Evolutionary conservation across 2,113 vertebrate species (phyloP).

Genomic region (Cisticola juncidis): DNA sequence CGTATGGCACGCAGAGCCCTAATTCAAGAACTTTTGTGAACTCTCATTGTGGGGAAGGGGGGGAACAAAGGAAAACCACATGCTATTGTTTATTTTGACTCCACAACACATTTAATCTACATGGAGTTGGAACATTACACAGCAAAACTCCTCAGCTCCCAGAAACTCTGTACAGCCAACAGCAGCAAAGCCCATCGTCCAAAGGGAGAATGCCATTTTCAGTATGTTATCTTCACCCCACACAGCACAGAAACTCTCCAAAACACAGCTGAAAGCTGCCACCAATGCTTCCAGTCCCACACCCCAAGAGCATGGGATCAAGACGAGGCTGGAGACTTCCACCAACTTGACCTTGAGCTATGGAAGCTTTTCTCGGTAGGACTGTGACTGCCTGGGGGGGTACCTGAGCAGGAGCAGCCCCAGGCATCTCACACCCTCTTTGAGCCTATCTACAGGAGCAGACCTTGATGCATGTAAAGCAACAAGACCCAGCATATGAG

Average conservation of each 20-base stretch:
- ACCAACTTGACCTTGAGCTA: background rate
- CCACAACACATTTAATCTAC: background rate
- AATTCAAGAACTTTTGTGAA: background rate
- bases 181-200: background rate
- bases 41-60: background rate
- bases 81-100: background rate
- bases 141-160: background rate
- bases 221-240: background rate
- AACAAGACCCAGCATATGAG: background rate
- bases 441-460: background rate
- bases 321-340: background rate
- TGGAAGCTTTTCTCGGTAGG: fast-evolving
- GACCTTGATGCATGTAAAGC: background rate
- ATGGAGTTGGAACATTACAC: background rate
- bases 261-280: background rate
- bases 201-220: background rate
- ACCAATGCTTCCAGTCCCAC: background rate
- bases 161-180: background rate
- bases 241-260: background rate
- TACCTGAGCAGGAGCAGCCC: background rate
- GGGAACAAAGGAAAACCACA: slow-evolving; percentile 22
- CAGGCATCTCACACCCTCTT: background rate
- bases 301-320: background rate
- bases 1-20: background rate
- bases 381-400: fast-evolving